Conservation (phyloP, 2,797 vertebrate genomes). For the Pseudomugil tenellus region DNA sequence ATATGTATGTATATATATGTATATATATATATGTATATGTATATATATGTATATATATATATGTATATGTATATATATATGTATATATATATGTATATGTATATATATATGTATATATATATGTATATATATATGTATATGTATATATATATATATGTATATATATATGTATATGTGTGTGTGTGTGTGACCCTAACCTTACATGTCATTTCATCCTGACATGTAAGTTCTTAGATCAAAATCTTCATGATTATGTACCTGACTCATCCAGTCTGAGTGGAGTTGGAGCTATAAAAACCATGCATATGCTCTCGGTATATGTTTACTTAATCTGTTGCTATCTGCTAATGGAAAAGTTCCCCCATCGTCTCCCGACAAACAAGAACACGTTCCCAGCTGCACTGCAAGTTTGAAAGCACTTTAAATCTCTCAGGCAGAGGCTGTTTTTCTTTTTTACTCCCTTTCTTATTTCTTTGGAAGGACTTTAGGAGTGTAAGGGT, state of each 20-base stretch:
- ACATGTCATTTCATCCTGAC: neutral
- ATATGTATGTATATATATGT: too few relatives aligned
- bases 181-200: too few relatives aligned
- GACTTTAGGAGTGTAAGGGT: constrained; percentile 22
- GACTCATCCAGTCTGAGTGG: neutral
- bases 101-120: too few relatives aligned
- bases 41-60: too few relatives aligned
- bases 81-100: too few relatives aligned
- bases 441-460: neutral
- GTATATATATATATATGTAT: too few relatives aligned
- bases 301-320: constrained; percentile 16
- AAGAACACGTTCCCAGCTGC: constrained; percentile 15
- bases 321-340: constrained; percentile 6
- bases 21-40: too few relatives aligned
- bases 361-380: constrained; percentile 15
- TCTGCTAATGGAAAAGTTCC: constrained; percentile 40
- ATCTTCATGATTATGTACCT: neutral
- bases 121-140: too few relatives aligned
- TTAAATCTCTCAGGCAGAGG: constrained; percentile 13
- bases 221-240: neutral
- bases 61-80: too few relatives aligned
- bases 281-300: constrained; percentile 5
- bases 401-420: constrained; percentile 26
- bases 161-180: too few relatives aligned
- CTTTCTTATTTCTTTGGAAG: neutral